phyloP scores from a whole-genome alignment of 2,888 invertebrate species.

The Neocrepidodera transversa region DNA sequence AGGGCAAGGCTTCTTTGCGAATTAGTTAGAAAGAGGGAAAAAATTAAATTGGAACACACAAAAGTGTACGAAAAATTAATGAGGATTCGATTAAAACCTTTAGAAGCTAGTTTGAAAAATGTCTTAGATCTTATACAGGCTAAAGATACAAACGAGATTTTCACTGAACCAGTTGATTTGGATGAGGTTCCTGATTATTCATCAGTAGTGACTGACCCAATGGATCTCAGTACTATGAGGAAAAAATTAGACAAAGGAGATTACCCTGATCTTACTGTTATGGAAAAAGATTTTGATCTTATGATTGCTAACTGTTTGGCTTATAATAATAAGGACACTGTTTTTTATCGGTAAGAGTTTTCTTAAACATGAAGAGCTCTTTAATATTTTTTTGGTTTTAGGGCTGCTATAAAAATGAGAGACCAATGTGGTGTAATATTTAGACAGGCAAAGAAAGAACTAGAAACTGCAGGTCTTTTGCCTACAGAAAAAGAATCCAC shows the following conservation, averaged over 20 bases:
- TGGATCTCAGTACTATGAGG: slow-evolving; percentile 91
- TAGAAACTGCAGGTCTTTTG: slow-evolving; percentile 68
- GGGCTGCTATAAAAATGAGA: slow-evolving; percentile 69
- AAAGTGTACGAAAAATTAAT: slow-evolving; percentile 82
- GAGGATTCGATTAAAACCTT: slow-evolving; percentile 82
- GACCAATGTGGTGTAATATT: slow-evolving; percentile 86
- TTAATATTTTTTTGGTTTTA: slow-evolving; percentile 26
- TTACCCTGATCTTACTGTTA: slow-evolving; percentile 76
- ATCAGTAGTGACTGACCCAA: slow-evolving; percentile 82
- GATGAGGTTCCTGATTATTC: slow-evolving; percentile 89
- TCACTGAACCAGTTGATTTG: slow-evolving; percentile 90
- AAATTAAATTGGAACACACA: slow-evolving; percentile 86
- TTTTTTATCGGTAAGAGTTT: slow-evolving; percentile 77
- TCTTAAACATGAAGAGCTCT: too few relatives aligned
- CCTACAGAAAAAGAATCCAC: slow-evolving; percentile 56
- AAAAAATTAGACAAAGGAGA: slow-evolving; percentile 72
- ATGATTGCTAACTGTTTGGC: slow-evolving; percentile 96
- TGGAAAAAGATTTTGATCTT: slow-evolving; percentile 91
- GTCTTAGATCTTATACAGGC: slow-evolving; percentile 79
- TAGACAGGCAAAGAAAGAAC: slow-evolving; percentile 78
- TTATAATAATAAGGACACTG: slow-evolving; percentile 94
- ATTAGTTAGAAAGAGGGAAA: slow-evolving; percentile 93
- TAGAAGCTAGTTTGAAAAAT: slow-evolving; percentile 78
- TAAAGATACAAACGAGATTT: slow-evolving; percentile 86
- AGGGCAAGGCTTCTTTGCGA: slow-evolving; percentile 91